phyloP scores from a whole-genome alignment of 2,797 vertebrate genomes.

The Pseudochromis fuscus region DNA sequence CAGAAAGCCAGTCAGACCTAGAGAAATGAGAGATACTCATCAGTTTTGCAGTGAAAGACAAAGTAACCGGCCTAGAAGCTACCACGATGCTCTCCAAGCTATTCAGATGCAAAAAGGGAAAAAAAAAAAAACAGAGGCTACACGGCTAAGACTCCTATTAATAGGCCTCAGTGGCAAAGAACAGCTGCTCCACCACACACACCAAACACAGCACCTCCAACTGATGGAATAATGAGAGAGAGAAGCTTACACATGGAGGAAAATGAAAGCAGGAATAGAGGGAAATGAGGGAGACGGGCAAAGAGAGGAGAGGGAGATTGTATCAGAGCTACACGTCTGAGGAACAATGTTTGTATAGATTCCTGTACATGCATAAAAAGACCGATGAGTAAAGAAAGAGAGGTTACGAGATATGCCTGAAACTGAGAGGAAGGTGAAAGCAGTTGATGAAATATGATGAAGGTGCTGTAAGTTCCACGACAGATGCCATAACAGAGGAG shows the following conservation, averaged over 20 bases:
- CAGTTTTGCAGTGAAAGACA: conserved; percentile 34
- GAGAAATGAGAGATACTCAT: conserved; percentile 33
- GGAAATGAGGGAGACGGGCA: conserved; percentile 33
- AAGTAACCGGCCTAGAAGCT: conserved; percentile 40
- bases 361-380: conserved; percentile 18
- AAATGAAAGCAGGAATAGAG: conserved; percentile 32
- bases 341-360: conserved; percentile 30
- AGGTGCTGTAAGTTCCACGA: conserved; percentile 50
- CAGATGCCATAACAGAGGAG: conserved; percentile 50
- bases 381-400: conserved; percentile 19
- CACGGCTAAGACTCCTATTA: conserved; percentile 80
- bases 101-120: conserved; percentile 66
- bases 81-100: conserved; percentile 44
- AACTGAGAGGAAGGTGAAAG: conserved; percentile 35
- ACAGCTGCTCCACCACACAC: conserved; percentile 83
- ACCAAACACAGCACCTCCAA: conserved; percentile 77
- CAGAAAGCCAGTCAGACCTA: conserved; percentile 16
- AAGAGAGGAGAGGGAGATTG: conserved; percentile 34
- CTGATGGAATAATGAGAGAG: conserved; percentile 81
- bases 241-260: conserved; percentile 32
- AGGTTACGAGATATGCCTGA: conserved; percentile 42
- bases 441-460: conserved; percentile 51
- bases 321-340: conserved; percentile 36
- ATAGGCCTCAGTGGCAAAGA: conserved; percentile 83
- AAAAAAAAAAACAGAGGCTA: conserved; percentile 80